phyloP scores from a whole-genome alignment of 1,140 invertebrate species.

The Lordiphosa clarofinis region DNA sequence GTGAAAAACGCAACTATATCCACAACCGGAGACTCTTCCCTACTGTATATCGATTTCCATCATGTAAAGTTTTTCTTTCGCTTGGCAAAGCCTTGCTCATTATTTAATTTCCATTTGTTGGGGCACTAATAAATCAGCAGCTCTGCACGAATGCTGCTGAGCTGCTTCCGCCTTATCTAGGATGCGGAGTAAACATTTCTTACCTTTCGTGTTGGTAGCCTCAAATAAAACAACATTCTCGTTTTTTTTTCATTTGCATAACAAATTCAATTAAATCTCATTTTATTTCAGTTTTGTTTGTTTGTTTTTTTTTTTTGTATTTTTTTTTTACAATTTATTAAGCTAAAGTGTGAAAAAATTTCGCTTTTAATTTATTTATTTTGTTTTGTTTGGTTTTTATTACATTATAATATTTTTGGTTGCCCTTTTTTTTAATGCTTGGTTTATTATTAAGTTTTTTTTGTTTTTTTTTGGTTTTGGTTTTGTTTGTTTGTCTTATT shows the following conservation, averaged over 20 bases:
- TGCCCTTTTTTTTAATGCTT: slow-evolving; percentile 40
- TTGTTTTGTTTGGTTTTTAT: slow-evolving; percentile 49
- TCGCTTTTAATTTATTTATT: slow-evolving; percentile 70
- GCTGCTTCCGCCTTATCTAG: too few relatives aligned
- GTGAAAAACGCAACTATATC: too few relatives aligned
- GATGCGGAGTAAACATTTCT: too few relatives aligned
- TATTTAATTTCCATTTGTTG: too few relatives aligned
- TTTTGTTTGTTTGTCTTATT: slow-evolving; percentile 38
- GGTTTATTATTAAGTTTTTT: slow-evolving; percentile 37
- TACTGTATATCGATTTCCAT: too few relatives aligned
- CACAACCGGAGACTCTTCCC: too few relatives aligned
- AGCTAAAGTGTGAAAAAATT: slow-evolving; percentile 80
- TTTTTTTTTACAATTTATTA: slow-evolving; percentile 80
- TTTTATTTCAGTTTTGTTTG: slow-evolving; percentile 77
- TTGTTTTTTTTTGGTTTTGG: slow-evolving; percentile 47
- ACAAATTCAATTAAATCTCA: slow-evolving; percentile 80
- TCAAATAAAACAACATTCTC: slow-evolving; percentile 8
- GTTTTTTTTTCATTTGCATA: slow-evolving; percentile 76
- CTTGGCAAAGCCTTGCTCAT: too few relatives aligned
- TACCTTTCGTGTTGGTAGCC: too few relatives aligned
- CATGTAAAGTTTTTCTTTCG: too few relatives aligned
- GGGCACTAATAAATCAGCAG: too few relatives aligned
- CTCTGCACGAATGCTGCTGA: too few relatives aligned
- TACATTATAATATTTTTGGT: slow-evolving; percentile 61
- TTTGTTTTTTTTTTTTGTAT: slow-evolving; percentile 61